Conservation (phyloP, 2,888 invertebrate species). For the Cylloceria caligata region DNA sequence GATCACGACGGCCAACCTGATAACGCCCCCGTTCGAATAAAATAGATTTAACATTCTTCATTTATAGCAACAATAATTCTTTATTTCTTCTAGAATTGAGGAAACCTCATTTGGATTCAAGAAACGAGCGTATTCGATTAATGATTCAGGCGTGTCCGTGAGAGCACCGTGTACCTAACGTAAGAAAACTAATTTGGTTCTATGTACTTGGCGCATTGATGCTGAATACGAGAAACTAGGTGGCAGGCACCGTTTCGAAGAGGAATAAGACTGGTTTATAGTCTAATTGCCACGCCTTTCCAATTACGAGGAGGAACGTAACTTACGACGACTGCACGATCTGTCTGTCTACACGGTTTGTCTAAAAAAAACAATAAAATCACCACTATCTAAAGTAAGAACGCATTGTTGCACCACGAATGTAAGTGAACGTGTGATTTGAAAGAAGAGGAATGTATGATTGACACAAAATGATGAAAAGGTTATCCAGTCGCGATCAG, state of each 20-base stretch:
- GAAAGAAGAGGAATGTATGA: no score
- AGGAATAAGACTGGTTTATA: constrained; percentile 60
- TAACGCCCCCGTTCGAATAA: neutral
- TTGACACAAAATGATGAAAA: no score
- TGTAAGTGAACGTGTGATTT: no score
- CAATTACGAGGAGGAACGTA: constrained; percentile 56
- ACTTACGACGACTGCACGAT: constrained; percentile 32
- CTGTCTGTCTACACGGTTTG: constrained; percentile 12
- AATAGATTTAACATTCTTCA: constrained; percentile 2
- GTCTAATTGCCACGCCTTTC: constrained; percentile 67
- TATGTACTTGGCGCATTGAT: constrained; percentile 17
- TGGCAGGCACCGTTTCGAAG: constrained; percentile 25
- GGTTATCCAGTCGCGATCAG: no score
- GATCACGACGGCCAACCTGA: no score
- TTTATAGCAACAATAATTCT: constrained; percentile 3
- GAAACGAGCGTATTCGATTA: constrained; percentile 13
- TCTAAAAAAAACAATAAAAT: constrained; percentile 48
- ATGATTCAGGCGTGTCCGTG: constrained; percentile 28
- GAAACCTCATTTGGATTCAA: constrained; percentile 11
- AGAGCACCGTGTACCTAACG: constrained; percentile 12
- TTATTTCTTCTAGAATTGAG: constrained; percentile 4
- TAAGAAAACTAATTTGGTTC: constrained; percentile 57
- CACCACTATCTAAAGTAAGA: no score
- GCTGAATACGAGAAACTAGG: constrained; percentile 20
- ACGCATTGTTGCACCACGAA: no score